Conservation (phyloP, 2,797 vertebrate species). For the Artibeus lituratus region DNA sequence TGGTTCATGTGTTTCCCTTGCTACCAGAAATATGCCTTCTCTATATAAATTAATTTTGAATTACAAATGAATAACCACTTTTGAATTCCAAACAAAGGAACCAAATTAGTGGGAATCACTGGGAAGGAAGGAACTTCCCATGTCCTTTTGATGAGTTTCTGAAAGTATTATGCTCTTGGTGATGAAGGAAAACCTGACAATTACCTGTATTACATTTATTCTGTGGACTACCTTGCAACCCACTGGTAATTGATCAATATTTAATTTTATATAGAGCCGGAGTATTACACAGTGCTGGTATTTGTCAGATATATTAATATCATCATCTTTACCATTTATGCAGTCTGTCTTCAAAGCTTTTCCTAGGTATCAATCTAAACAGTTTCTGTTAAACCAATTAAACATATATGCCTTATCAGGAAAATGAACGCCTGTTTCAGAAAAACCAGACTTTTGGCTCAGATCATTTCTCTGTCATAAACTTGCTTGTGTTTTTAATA, state of each 20-base stretch:
- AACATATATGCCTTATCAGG: not conserved
- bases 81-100: constrained; percentile 28
- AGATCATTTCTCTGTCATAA: not conserved
- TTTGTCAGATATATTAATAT: not conserved
- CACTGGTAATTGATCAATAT: not conserved
- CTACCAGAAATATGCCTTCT: constrained; percentile 17
- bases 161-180: not conserved
- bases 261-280: not conserved
- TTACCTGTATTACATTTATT: not conserved
- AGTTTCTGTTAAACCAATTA: not conserved
- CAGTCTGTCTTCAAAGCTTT: not conserved
- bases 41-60: not conserved
- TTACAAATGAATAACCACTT: not conserved
- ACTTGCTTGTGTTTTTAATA: not conserved
- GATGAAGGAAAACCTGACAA: not conserved
- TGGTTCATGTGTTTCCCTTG: not conserved
- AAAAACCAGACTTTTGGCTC: not conserved
- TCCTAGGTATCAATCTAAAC: not conserved
- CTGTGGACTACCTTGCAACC: not conserved
- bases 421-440: not conserved
- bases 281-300: not conserved
- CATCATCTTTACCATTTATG: not conserved
- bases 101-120: not conserved
- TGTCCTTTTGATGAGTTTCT: not conserved
- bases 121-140: not conserved